Percentiles rank a stretch among this genome's conserved stretches.
phyloP scores from a whole-genome alignment of 2,888 invertebrate species.

The Mylabris sibirica region DNA sequence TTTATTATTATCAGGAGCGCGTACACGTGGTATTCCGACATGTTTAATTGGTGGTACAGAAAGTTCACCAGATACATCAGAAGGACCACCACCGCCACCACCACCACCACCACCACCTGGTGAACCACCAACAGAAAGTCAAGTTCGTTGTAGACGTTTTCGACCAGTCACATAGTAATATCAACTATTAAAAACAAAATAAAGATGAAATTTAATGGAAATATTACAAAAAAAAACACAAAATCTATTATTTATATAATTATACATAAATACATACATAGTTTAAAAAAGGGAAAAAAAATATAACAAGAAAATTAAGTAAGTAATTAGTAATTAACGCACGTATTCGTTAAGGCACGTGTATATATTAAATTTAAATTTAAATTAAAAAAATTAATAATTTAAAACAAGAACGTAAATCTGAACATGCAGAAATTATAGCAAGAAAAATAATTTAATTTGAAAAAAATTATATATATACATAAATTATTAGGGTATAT shows the following conservation, averaged over 20 bases:
- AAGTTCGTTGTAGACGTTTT: conserved; percentile 58
- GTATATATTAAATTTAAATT: conserved; percentile 22
- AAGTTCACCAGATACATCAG: conserved; percentile 56
- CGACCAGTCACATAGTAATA: conserved; percentile 58
- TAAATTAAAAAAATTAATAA: background rate
- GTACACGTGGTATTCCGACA: conserved; percentile 59
- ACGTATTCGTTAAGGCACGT: conserved; percentile 17
- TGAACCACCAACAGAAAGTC: conserved; percentile 58
- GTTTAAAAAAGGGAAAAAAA: background rate
- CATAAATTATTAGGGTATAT: conserved; percentile 15
- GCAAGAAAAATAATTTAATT: background rate
- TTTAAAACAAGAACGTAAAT: conserved; percentile 15
- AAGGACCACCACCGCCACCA: conserved; percentile 53
- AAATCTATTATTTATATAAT: background rate
- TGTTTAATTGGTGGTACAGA: conserved; percentile 58
- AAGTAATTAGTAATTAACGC: background rate
- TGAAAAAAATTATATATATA: background rate
- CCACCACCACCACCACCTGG: conserved; percentile 57
- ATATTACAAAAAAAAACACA: background rate
- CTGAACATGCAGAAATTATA: conserved; percentile 5
- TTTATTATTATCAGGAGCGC: conserved; percentile 28
- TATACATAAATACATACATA: too few species aligned
- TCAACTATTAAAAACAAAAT: conserved; percentile 1
- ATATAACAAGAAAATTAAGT: background rate
- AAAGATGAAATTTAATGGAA: conserved; percentile 16